Evolutionary conservation across 1,140 invertebrate species (phyloP).

Genomic region (Drosophila serrata): DNA sequence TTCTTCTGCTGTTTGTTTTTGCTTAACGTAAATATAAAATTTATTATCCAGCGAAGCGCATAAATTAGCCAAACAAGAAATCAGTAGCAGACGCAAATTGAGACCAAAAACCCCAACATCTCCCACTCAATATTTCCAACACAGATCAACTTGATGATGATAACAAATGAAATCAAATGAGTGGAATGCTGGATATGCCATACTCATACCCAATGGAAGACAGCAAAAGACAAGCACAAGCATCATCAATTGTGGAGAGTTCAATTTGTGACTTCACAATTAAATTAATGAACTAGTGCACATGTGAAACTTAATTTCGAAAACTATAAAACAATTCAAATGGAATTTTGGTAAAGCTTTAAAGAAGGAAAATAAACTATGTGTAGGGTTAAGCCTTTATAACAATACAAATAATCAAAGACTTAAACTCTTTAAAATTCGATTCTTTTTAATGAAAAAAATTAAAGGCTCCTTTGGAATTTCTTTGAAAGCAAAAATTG

Average conservation of each 20-base stretch:
- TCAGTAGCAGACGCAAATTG: constrained; percentile 63
- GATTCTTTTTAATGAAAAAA: too few species aligned
- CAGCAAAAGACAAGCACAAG: too few species aligned
- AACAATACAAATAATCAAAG: too few species aligned
- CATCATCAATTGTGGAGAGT: constrained; percentile 46
- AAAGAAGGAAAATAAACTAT: too few species aligned
- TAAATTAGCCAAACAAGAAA: constrained; percentile 73
- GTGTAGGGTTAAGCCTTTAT: too few species aligned
- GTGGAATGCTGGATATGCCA: constrained; percentile 52
- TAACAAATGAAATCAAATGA: constrained; percentile 75
- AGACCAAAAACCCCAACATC: constrained; percentile 21
- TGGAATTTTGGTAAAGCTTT: not conserved
- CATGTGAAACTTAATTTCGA: constrained; percentile 13
- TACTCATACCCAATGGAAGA: not conserved
- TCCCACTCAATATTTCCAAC: not conserved
- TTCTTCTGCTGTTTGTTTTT: too few species aligned
- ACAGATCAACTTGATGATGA: constrained; percentile 58
- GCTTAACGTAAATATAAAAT: constrained; percentile 81
- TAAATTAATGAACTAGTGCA: constrained; percentile 22
- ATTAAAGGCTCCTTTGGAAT: too few species aligned
- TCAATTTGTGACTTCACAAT: constrained; percentile 44
- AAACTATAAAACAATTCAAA: constrained; percentile 1
- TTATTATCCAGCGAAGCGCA: constrained; percentile 75
- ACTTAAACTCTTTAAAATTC: too few species aligned
- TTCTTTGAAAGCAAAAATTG: too few species aligned